phyloP scores from a whole-genome alignment of 2,797 vertebrate species.

The Phoebastria nigripes region DNA sequence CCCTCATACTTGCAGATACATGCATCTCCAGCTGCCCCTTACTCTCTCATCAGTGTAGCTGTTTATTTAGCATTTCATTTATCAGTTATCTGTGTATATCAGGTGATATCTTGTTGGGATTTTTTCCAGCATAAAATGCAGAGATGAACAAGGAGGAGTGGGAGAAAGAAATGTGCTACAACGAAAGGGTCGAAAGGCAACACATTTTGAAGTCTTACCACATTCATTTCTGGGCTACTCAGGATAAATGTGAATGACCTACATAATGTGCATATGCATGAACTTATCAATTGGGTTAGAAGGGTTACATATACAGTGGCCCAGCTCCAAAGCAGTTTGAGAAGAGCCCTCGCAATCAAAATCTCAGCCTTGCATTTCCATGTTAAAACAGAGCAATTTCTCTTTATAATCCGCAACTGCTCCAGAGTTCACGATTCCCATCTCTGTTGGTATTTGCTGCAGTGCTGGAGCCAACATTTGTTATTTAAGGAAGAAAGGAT shows the following conservation, averaged over 20 bases:
- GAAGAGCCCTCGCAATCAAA: background rate
- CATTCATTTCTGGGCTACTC: background rate
- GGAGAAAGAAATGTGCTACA: background rate
- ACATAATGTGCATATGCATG: background rate
- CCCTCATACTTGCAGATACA: background rate
- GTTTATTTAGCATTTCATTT: background rate
- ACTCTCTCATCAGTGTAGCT: background rate
- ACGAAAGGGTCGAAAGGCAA: background rate
- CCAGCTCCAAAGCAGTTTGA: background rate
- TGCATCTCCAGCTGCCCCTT: background rate
- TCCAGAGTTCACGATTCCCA: background rate
- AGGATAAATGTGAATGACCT: background rate
- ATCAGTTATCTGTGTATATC: background rate
- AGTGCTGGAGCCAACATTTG: background rate
- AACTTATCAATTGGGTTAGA: constrained; percentile 19
- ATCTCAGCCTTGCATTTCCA: background rate
- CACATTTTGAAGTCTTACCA: background rate
- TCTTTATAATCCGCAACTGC: background rate
- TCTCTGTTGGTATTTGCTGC: background rate
- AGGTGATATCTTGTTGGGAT: fast-evolving
- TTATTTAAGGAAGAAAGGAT: background rate
- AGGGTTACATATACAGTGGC: background rate
- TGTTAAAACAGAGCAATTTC: background rate
- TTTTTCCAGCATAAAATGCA: background rate
- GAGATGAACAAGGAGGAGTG: background rate